Evolutionary conservation across 2,888 invertebrate genomes (phyloP).

Genomic region (Drosophila nr. perissopoda): DNA sequence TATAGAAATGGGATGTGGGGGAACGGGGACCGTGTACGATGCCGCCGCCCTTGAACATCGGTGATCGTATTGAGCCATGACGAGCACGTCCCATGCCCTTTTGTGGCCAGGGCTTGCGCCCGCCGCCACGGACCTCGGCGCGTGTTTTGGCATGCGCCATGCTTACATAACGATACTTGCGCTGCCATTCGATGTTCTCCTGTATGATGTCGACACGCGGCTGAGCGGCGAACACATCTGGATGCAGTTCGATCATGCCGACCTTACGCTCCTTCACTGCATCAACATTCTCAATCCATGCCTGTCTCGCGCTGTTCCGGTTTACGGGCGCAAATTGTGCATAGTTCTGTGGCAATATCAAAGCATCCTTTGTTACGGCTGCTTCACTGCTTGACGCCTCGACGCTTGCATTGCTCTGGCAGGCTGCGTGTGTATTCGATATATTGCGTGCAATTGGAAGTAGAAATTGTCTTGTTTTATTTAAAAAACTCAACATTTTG

Average conservation of each 20-base stretch:
- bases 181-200: conserved; percentile 95
- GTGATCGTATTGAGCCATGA: conserved; percentile 96
- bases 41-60: conserved; percentile 94
- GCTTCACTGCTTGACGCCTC: conserved; percentile 15
- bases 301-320: conserved; percentile 87
- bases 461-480: conserved; percentile 68
- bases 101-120: conserved; percentile 98
- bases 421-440: conserved; percentile 30
- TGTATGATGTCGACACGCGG: conserved; percentile 95
- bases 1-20: conserved; percentile 95
- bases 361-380: conserved; percentile 30
- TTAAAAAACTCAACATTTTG: conserved; percentile 79
- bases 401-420: conserved; percentile 25
- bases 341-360: conserved; percentile 76
- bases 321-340: conserved; percentile 64
- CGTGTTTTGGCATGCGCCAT: conserved; percentile 92
- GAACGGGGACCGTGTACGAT: conserved; percentile 95
- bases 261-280: conserved; percentile 91
- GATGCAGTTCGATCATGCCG: conserved; percentile 95
- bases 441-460: conserved; percentile 62
- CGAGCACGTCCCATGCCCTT: conserved; percentile 96
- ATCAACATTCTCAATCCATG: conserved; percentile 94
- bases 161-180: conserved; percentile 91
- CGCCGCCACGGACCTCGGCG: conserved; percentile 95
- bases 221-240: conserved; percentile 92